Evolutionary conservation across 2,888 invertebrate species (phyloP), one percentile per base, ranked within the genome.

Genomic region (Mesorhabditis spiculigera): DNA sequence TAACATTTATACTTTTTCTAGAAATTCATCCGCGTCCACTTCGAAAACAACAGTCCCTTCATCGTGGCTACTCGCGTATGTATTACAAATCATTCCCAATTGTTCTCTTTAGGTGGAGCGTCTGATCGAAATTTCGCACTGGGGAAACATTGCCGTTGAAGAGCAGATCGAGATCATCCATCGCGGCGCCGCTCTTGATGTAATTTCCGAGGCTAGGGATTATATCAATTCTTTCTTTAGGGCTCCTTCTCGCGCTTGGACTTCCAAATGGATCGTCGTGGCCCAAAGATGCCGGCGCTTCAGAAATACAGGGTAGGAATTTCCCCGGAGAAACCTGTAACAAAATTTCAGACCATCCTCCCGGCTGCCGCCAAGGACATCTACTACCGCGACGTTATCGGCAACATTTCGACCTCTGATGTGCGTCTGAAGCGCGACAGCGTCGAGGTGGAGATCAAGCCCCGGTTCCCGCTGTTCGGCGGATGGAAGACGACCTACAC

Each of bases 401-500:
- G 89, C 63, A 99, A 99, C 87, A 98, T 99, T 84, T 97, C 96
- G 0, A 99, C 98, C 8, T 95, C 95, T 0, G 92, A 93, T 86
- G 92, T 97, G 89, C 90, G 92, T 77, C 89, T 92, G 43, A 90
- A 92, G 79, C 93, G 93, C 78, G 95, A 97, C 86, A 92, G 93
- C 61, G 94, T 97, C 5, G 96, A 98, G 85, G 88, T 98, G 4
- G 96, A 96, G 84, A 89, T 98, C n/a, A 90, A 94, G 67, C 98
- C 97, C 41, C 69, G 75, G 73, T 98, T 96, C 87, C 98, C 98
- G 4, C 89, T 98, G 4, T 98, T 97, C 87, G 98, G 98, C 69
- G 98, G 98, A 13, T 99, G 98, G 98, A 93, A 93, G 87, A 96
- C 95, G 6, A 93, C 94, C 81, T 99, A 99, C 87, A 92, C 92